Percentiles rank a stretch among this genome's conserved stretches.
Conservation (phyloP, 2,797 vertebrate genomes). For the Spondyliosoma cantharus region DNA sequence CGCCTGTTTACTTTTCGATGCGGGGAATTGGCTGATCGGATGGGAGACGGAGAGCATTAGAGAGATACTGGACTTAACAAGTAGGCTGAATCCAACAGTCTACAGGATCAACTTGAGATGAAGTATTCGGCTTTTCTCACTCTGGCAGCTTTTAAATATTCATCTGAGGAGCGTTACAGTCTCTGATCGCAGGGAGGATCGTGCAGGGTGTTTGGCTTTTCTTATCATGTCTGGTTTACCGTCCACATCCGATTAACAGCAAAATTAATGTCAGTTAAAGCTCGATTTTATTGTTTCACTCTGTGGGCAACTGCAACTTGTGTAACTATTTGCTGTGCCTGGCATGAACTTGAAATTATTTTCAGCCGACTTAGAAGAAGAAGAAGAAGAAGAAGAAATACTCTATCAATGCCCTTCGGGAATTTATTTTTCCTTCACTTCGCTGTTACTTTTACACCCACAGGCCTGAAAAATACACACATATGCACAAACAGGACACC, state of each 20-base stretch:
- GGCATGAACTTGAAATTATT: neutral
- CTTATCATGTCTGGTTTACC: neutral
- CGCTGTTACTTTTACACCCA: no score
- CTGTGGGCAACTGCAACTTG: no score
- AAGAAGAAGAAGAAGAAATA: no score
- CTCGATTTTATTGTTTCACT: neutral
- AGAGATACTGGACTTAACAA: slow-evolving; percentile 28
- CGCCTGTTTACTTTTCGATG: slow-evolving; percentile 13
- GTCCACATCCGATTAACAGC: neutral
- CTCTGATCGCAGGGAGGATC: neutral
- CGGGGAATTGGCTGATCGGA: slow-evolving; percentile 30
- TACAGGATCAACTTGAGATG: slow-evolving; percentile 48
- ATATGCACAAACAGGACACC: no score
- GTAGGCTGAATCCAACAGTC: slow-evolving; percentile 1
- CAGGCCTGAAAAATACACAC: no score
- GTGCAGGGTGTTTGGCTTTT: slow-evolving; percentile 8
- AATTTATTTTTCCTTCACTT: no score
- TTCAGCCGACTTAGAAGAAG: neutral
- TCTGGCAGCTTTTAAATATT: slow-evolving; percentile 4
- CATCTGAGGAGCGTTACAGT: slow-evolving; percentile 14
- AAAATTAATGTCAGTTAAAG: neutral
- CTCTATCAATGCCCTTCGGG: no score
- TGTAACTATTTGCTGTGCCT: no score
- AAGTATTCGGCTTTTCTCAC: slow-evolving; percentile 27
- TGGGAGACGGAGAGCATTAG: slow-evolving; percentile 26